A percentile compares a stretch with the other conserved stretches of the same genome.
Evolutionary conservation across 2,888 invertebrate genomes (phyloP).

Genomic region (Eledone cirrhosa): DNA sequence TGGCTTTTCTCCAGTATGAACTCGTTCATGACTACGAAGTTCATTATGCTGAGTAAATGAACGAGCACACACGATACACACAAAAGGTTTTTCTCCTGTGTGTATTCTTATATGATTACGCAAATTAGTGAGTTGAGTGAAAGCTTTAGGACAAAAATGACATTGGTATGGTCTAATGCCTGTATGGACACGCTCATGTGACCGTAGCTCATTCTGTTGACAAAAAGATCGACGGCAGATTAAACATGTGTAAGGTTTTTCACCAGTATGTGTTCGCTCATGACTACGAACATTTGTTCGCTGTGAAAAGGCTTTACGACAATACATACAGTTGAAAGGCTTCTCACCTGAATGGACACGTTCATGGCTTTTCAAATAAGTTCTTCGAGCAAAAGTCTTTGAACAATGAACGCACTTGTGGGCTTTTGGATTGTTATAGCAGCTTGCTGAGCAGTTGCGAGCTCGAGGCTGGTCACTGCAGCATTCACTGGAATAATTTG

Average conservation of each 20-base stretch:
- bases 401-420: conserved; percentile 1
- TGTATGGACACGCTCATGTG: conserved; percentile 17
- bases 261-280: conserved; percentile 19
- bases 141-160: conserved; percentile 13
- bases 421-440: background rate
- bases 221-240: background rate
- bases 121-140: conserved; percentile 10
- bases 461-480: background rate
- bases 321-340: conserved; percentile 3
- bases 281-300: conserved; percentile 14
- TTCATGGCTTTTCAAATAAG: conserved; percentile 4
- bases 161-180: conserved; percentile 3
- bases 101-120: conserved; percentile 9
- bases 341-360: conserved; percentile 11
- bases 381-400: conserved; percentile 5
- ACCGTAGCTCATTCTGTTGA: conserved; percentile 14
- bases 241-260: background rate
- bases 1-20: conserved; percentile 26
- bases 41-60: conserved; percentile 15
- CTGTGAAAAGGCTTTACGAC: conserved; percentile 8
- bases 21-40: conserved; percentile 10
- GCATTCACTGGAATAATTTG: background rate
- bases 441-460: background rate
- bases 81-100: conserved; percentile 2
- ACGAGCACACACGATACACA: conserved; percentile 1